Conservation (phyloP, 2,888 invertebrate genomes). For the Ommatoiulus sabulosus region DNA sequence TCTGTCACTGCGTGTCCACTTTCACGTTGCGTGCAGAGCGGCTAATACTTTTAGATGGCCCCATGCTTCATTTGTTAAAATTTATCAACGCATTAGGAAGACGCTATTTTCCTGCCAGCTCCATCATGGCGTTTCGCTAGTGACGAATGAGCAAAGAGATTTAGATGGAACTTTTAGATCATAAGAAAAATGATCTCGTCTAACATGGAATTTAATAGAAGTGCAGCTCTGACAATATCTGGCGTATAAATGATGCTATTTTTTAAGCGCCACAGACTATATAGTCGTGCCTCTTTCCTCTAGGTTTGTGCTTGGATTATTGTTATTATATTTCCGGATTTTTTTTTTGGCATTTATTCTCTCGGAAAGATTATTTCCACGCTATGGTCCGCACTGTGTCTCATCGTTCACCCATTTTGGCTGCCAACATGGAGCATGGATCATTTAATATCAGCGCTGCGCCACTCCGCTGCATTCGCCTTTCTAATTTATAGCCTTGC, state of each 20-base stretch:
- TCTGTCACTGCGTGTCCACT: neutral
- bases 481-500: neutral
- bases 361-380: constrained; percentile 30
- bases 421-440: constrained; percentile 30
- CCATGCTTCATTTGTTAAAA: constrained; percentile 43
- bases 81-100: constrained; percentile 36
- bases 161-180: constrained; percentile 43
- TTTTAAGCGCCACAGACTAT: neutral
- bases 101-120: neutral
- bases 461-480: neutral
- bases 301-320: constrained; percentile 7
- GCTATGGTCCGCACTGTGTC: constrained; percentile 22
- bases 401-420: constrained; percentile 24
- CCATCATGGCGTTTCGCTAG: neutral
- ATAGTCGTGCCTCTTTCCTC: neutral
- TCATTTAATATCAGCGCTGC: constrained; percentile 30
- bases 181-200: constrained; percentile 31
- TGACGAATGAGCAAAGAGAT: constrained; percentile 40
- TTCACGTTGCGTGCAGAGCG: neutral
- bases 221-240: constrained; percentile 30
- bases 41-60: constrained; percentile 33
- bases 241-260: constrained; percentile 23
- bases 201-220: constrained; percentile 36
- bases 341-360: constrained; percentile 29
- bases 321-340: constrained; percentile 39